Evolutionary conservation across 2,113 vertebrate genomes (phyloP), one percentile per base, ranked within the genome.

Genomic region (Microtus montanus): DNA sequence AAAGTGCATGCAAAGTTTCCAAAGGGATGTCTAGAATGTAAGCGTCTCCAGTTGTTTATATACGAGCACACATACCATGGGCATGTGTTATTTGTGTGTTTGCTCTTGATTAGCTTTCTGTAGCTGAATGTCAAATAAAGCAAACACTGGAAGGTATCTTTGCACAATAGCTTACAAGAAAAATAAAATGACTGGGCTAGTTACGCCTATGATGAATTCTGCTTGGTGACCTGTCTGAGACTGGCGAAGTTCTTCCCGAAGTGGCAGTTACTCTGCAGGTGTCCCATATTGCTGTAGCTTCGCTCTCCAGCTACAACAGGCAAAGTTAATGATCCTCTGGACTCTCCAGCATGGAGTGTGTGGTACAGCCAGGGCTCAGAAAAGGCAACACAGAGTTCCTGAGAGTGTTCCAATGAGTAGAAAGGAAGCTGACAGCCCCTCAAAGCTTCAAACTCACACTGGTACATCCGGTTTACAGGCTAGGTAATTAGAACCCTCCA

Each of bases 21-120:
- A 93, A 92, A 91, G 9, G 26, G 88, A 78, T 38, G 71, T 89
- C 58, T 80, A 30, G 71, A 89, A 74, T 79, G 79, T 1, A 95
- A 89, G 78, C 35, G 4, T 52, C 61, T 85, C 20, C 75, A 6
- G 68, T 8, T 71, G 66, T 20, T 58, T 66, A 15, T 11, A 19
- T 35, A 49, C 8, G 9, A 49, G 41, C 15, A 47, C 41, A 68
- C 35, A 68, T 2, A 22, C 10, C 64, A 82, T 24, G 3, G 92
- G 28, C 4, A 71, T 73, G 74, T 24, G 70, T 52, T 85, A 64
- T 74, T 52, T 30, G 52, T 35, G 2, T 52, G 30, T 13, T 70
- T 80, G 83, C 38, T 87, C 64, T 84, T 92, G 14, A 41, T 78
- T 66, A 64, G 35, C 79, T 87, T 95, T 52, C 49, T 92, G 5